Evolutionary conservation across 92 coral and sea anemone genomes (phyloP), one percentile per base, ranked within the genome.

Genomic region (Actinernus sp.): DNA sequence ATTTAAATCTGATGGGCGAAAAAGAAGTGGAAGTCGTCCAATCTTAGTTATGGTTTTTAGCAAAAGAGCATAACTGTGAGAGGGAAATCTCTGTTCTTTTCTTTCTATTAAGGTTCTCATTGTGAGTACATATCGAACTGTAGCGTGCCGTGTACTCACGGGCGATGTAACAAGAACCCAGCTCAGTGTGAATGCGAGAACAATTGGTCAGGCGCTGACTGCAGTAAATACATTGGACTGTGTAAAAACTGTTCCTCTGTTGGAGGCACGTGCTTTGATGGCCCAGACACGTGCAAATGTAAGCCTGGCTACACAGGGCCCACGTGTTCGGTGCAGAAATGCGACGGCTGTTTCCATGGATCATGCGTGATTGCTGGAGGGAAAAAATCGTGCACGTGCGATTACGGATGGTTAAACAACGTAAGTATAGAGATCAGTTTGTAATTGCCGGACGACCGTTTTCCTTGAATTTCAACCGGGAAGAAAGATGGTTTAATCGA

Each of bases 241-340:
- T 90, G 97, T 26, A 38, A 64, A 29, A 90, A 90, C 72, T 90
- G 97, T 67, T 81, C 89, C 30, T 61, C 74, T 11, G 85, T 44
- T 20, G 97, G 97, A 11, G 97, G 97, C 20, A 90, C 92, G 16
- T 90, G 97, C 31, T 47, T 30, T 7, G 84, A 75, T 17, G 97
- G 97, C 5, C 97, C 97, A 1, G 87, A 86, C 67, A 90, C 97
- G 27, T 90, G 97, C 58, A 66, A 61, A 17, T 90, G 97, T 58
- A 90, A 86, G 23, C 97, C 97, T 30, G 90, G 73, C 13, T 90
- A 81, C 60, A 90, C 91, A 55, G 97, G 97, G 19, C 97, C 92
- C n/a, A 74, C 68, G 58, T 90, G 97, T 20, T 63, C 89, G 1
- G 89, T 75, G 29, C 76, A 50, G 52, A 86, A 60, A 45, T 90